Percentiles rank a stretch among this genome's conserved stretches.
Evolutionary conservation across 2,888 invertebrate genomes (phyloP).

Genomic region (Leucania comma): DNA sequence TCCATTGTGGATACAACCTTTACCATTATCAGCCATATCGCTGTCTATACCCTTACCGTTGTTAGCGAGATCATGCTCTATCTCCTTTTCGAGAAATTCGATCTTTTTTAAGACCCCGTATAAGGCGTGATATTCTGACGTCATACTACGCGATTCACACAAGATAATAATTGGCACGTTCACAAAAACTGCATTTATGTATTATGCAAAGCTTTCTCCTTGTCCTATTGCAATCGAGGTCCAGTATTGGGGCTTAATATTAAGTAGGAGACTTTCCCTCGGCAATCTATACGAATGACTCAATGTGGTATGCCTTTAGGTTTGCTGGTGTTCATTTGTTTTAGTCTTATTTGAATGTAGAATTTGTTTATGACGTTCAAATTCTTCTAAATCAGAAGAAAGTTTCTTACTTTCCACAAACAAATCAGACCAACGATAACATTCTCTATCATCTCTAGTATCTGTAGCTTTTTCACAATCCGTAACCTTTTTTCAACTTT

Average conservation of each 20-base stretch:
- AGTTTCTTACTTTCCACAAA: neutral
- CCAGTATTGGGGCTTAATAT: neutral
- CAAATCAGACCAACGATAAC: neutral
- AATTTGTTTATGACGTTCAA: neutral
- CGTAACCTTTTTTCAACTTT: too few relatives aligned
- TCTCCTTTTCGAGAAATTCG: slow-evolving; percentile 6
- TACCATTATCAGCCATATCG: neutral
- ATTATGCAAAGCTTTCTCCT: slow-evolving; percentile 40
- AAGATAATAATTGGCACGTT: slow-evolving; percentile 21
- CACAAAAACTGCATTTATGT: slow-evolving; percentile 19
- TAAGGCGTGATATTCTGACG: slow-evolving; percentile 7
- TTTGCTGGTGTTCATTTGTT: neutral
- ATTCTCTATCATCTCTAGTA: too few relatives aligned
- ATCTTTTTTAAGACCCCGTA: slow-evolving; percentile 5
- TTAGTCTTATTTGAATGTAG: neutral
- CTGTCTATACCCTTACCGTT: too few relatives aligned
- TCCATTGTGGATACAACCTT: neutral
- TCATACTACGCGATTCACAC: neutral
- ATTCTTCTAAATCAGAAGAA: neutral
- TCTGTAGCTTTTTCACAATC: too few relatives aligned
- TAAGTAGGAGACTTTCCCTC: slow-evolving; percentile 36
- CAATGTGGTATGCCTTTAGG: neutral
- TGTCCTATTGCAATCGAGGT: slow-evolving; percentile 24
- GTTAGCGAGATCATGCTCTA: neutral
- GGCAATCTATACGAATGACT: neutral